Base-by-base conservation (phyloP, 2,888 invertebrate species). In the Heliconius erato region DNA sequence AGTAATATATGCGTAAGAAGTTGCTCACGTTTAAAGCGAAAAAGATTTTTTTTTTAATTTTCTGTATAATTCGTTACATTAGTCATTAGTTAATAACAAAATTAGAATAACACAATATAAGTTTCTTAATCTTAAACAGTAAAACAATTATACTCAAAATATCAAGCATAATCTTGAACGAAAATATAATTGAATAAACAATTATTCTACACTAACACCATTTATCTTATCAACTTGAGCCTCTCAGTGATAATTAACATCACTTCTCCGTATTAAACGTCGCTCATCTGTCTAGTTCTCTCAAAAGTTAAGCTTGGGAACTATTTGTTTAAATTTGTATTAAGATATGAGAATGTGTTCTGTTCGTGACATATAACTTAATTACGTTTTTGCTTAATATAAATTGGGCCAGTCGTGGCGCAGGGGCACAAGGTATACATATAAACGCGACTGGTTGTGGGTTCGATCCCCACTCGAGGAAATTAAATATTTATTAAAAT, bases 261-360 rank as follows among this genome's bases (percentile, higher is more conserved):
- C 74, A 74, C 59, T 59, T 74, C 54, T 59, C 14, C n/a, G 12
- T 74, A 79, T 68, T 68, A 49, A 79, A 54, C 68, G 78, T 32
- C 74, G 6, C 74, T 74, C 74, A 59, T 32, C 32, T 74, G 74
- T 59, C 74, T 32, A 59, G 74, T 74, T 74, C 32, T 59, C 72
- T 49, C 59, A 19, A 74, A 32, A 23, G 54, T 74, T 32, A 32
- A 14, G 28, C 54, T 54, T 23, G 35, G 74, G 74, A 35, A 54
- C 54, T 54, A 54, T 28, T 23, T 32, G 32, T 59, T 59, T 23
- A 32, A 74, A 35, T 14, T 74, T 59, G 32, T 74, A n/a, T 71
- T 40, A 71, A 71, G 71, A 71, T 71, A 40, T 71, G 69, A 71
- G 11, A 1, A 40, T 35, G 35, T 68, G 32, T 35, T 69, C 68